Evolutionary conservation across 1,140 invertebrate species (phyloP).

Genomic region (Procambarus clarkii): DNA sequence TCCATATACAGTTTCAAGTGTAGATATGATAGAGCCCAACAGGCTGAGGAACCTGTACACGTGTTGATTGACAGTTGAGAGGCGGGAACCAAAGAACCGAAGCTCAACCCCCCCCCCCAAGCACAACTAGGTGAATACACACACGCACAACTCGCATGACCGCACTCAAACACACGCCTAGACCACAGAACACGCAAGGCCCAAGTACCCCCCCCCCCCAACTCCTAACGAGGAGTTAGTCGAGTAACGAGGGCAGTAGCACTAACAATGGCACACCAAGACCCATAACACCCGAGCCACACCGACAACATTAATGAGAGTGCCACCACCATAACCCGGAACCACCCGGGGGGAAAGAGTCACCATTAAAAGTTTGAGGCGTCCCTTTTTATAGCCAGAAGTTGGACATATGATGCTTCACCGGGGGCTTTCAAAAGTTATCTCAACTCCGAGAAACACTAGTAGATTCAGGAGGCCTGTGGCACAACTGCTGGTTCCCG

Average conservation of each 20-base stretch:
- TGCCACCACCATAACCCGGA: neutral
- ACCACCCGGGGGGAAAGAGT: neutral
- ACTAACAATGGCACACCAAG: neutral
- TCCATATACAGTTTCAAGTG: too few relatives aligned
- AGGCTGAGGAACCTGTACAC: too few relatives aligned
- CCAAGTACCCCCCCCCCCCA: too few relatives aligned
- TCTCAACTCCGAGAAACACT: neutral
- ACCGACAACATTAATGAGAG: neutral
- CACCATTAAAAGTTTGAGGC: constrained; percentile 17
- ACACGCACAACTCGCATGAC: neutral
- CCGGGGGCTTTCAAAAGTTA: neutral
- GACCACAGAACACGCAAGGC: neutral
- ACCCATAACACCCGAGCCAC: neutral
- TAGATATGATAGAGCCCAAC: too few relatives aligned
- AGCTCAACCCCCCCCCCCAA: too few relatives aligned
- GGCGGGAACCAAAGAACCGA: too few relatives aligned
- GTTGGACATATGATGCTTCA: neutral
- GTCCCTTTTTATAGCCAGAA: neutral
- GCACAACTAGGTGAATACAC: neutral
- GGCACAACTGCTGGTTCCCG: too few relatives aligned
- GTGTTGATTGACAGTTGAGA: too few relatives aligned
- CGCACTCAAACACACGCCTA: neutral
- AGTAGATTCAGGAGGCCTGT: neutral
- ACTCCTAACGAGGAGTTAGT: too few relatives aligned
- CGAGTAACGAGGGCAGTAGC: neutral